Evolutionary conservation across 1,140 invertebrate species (phyloP).

Genomic region (Drosophila ogumai): DNA sequence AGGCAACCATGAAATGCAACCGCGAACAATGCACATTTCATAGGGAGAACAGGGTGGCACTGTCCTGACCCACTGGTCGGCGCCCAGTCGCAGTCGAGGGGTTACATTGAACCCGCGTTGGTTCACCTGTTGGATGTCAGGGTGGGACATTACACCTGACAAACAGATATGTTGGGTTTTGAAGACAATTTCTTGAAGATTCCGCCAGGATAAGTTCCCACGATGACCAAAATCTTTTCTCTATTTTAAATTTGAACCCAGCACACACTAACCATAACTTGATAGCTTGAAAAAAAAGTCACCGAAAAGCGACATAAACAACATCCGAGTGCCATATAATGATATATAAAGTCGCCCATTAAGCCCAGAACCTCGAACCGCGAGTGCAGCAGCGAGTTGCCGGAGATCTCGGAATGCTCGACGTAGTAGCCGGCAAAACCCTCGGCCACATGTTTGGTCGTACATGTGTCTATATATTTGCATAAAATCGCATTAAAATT

Average conservation of each 20-base stretch:
- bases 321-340: constrained; percentile 32
- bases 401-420: constrained; percentile 9
- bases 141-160: constrained; percentile 8
- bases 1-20: constrained; percentile 36
- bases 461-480: constrained; percentile 57
- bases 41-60: constrained; percentile 1
- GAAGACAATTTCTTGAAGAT: not conserved
- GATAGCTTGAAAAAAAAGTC: constrained; percentile 6
- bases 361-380: constrained; percentile 19
- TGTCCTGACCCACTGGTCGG: constrained; percentile 25
- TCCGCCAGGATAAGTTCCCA: not conserved
- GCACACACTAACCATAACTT: not conserved
- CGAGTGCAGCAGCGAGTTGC: constrained; percentile 16
- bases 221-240: not conserved
- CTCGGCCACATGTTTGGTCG: constrained; percentile 8
- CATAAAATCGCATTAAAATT: constrained; percentile 82
- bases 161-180: not conserved
- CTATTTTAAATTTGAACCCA: not conserved
- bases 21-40: constrained; percentile 9
- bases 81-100: not conserved
- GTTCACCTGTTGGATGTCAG: constrained; percentile 24
- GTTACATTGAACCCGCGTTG: constrained; percentile 43
- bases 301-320: constrained; percentile 20
- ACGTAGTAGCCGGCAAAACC: constrained; percentile 14
- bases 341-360: constrained; percentile 25